A percentile compares a stretch with the other conserved stretches of the same genome.
These are phyloP conservation scores for Monochamus alternatus DNA, from an alignment of 2,888 invertebrate genomes.

Conservation along the genomic window DNA sequence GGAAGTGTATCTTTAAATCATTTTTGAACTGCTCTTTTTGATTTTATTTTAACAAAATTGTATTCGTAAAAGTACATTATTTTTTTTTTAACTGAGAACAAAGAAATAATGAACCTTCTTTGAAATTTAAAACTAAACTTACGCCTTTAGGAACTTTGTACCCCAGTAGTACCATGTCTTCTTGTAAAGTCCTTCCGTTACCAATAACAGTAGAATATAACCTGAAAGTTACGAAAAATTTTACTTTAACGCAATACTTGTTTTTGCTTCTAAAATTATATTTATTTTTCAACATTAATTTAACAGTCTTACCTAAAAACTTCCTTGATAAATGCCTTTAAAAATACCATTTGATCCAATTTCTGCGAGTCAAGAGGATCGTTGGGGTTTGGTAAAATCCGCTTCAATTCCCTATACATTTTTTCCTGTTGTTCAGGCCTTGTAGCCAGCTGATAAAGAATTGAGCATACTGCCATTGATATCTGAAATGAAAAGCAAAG, in stretches of 20 bases:
- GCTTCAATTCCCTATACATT: conserved; percentile 75
- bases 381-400: conserved; percentile 70
- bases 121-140: conserved; percentile 63
- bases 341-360: conserved; percentile 78
- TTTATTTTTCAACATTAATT: not conserved
- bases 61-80: too few relatives aligned
- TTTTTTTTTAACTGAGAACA: too few relatives aligned
- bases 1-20: too few relatives aligned
- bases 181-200: conserved; percentile 81
- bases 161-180: conserved; percentile 81
- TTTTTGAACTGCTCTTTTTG: too few relatives aligned
- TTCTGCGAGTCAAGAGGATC: conserved; percentile 73
- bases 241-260: not conserved
- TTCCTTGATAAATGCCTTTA: conserved; percentile 84
- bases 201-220: conserved; percentile 86
- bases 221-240: conserved; percentile 66
- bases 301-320: conserved; percentile 75
- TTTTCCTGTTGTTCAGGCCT: conserved; percentile 79
- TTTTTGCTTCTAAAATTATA: not conserved
- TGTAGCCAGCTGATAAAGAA: conserved; percentile 80
- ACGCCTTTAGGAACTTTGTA: conserved; percentile 86
- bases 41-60: too few relatives aligned
- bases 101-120: too few relatives aligned
- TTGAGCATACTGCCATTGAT: conserved; percentile 83
- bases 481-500: conserved; percentile 72